Conservation (phyloP, 2,113 vertebrate species). For the Pygoscelis adeliae region DNA sequence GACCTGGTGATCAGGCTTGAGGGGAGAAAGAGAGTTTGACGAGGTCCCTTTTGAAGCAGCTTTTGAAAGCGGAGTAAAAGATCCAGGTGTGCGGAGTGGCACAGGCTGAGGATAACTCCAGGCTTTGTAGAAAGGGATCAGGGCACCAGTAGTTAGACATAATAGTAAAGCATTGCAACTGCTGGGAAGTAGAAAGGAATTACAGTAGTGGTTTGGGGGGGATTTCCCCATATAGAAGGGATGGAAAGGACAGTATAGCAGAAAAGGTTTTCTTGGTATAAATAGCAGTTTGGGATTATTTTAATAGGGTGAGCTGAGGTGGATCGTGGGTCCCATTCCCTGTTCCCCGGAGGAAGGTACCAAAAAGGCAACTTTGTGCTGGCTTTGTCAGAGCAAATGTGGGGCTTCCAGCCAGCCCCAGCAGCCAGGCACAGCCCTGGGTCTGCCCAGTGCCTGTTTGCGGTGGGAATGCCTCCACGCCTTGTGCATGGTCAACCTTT, state of each 20-base stretch:
- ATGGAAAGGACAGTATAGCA: background rate
- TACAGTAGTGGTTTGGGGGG: background rate
- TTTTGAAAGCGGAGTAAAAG: background rate
- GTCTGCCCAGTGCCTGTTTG: background rate
- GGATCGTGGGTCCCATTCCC: background rate
- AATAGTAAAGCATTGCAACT: background rate
- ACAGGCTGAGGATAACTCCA: background rate
- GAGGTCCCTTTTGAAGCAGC: background rate
- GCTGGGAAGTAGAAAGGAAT: background rate
- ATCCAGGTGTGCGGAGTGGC: background rate
- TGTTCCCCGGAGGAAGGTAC: background rate
- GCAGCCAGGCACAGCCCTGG: background rate
- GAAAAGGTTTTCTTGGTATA: background rate
- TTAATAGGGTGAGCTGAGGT: background rate
- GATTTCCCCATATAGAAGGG: background rate
- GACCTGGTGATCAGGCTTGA: background rate
- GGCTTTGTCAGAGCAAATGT: background rate
- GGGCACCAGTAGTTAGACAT: background rate
- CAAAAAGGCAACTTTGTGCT: background rate
- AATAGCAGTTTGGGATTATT: background rate
- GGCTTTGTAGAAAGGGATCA: background rate
- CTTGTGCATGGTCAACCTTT: background rate
- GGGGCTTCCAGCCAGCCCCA: background rate
- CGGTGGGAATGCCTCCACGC: accelerated
- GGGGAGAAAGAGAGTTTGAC: background rate